Conservation (phyloP, 2,797 vertebrate species). For the Manis pentadactyla region DNA sequence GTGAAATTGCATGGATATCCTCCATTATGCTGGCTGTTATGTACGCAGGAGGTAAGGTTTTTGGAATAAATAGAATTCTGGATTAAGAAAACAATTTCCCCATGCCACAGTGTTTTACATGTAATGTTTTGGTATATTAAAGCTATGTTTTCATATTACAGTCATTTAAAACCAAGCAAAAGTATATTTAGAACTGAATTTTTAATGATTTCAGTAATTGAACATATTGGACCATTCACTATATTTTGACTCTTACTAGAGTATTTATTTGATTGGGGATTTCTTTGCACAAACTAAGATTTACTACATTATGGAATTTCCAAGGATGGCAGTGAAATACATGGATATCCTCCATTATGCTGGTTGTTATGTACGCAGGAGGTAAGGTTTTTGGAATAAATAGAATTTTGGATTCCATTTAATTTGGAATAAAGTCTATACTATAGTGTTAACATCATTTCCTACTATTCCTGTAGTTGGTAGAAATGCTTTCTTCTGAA, state of each 20-base stretch:
- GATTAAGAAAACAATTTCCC: background rate
- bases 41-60: conserved; percentile 96
- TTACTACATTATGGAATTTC: background rate
- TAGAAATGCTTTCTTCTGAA: conserved; percentile 1
- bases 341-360: conserved; percentile 99
- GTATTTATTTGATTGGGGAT: background rate
- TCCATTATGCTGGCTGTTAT: conserved; percentile 99
- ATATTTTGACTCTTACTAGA: background rate
- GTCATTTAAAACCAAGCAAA: background rate
- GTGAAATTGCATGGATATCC: conserved; percentile 97
- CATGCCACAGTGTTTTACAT: background rate
- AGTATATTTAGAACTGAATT: background rate
- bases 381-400: conserved; percentile 87
- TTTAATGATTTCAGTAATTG: conserved; percentile 17
- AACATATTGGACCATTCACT: background rate
- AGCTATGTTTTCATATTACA: background rate
- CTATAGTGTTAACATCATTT: background rate
- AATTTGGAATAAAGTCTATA: background rate
- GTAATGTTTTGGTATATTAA: background rate
- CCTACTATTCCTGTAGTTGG: background rate
- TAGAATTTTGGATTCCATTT: background rate
- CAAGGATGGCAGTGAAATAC: conserved; percentile 88
- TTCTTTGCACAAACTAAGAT: background rate
- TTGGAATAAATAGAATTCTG: background rate
- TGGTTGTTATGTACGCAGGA: conserved; percentile 98